Percentiles rank a stretch among this genome's conserved stretches.
These are phyloP conservation scores for Coboldia fuscipes DNA, from an alignment of 1,140 invertebrate genomes.

Conservation along the genomic window DNA sequence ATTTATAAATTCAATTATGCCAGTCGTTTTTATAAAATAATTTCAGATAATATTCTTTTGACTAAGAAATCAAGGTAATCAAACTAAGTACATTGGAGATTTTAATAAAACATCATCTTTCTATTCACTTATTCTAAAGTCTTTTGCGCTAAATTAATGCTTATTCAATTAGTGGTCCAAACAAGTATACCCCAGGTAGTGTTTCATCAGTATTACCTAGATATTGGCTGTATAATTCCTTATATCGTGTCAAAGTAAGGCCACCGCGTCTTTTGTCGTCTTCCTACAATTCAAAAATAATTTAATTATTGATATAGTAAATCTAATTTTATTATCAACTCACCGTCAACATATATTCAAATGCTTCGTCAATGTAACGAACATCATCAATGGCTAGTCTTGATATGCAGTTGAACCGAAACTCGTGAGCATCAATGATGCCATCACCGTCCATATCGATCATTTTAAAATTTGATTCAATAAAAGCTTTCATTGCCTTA, in stretches of 20 bases:
- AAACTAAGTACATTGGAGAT: not conserved
- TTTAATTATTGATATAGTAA: conserved; percentile 4
- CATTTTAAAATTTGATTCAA: conserved; percentile 58
- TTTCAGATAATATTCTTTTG: too few relatives aligned
- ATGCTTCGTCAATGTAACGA: conserved; percentile 50
- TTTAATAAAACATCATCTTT: not conserved
- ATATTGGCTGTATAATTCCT: conserved; percentile 63
- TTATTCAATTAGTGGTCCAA: conserved; percentile 41
- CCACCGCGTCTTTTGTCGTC: conserved; percentile 58
- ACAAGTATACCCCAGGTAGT: conserved; percentile 49
- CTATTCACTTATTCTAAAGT: not conserved
- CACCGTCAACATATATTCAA: conserved; percentile 51
- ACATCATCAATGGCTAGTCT: conserved; percentile 55
- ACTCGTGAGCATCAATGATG: conserved; percentile 54
- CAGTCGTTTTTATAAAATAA: too few relatives aligned
- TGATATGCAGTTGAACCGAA: conserved; percentile 57
- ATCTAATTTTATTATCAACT: too few relatives aligned
- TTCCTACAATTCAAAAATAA: conserved; percentile 28
- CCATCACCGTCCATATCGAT: conserved; percentile 63
- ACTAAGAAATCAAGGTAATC: too few relatives aligned
- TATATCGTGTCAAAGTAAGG: conserved; percentile 48
- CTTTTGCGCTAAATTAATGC: not conserved
- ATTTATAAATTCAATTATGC: too few relatives aligned
- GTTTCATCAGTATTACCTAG: conserved; percentile 48
- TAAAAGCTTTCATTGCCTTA: conserved; percentile 57